These are phyloP conservation scores for Antennarius striatus DNA, from an alignment of 2,113 vertebrate species.

Conservation along the genomic window DNA sequence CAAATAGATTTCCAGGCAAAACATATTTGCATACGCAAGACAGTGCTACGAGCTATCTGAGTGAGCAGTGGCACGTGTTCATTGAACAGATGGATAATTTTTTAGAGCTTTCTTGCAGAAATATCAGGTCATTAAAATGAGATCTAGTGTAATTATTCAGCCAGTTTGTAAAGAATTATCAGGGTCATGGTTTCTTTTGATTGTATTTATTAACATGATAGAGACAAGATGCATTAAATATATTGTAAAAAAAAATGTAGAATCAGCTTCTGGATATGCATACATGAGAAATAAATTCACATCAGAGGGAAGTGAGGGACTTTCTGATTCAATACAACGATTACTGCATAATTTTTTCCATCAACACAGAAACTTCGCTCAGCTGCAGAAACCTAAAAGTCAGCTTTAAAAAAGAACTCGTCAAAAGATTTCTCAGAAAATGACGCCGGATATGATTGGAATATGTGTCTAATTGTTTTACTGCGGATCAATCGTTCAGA, in stretches of 20 bases:
- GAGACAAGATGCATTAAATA: neutral
- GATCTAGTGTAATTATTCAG: conserved; percentile 60
- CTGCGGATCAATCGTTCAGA: too few relatives aligned
- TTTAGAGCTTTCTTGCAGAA: conserved; percentile 78
- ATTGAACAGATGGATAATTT: conserved; percentile 79
- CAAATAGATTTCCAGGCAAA: conserved; percentile 87
- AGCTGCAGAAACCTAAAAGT: neutral
- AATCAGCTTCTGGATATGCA: neutral
- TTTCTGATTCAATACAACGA: neutral
- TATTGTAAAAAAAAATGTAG: neutral
- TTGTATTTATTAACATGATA: neutral
- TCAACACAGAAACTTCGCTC: neutral
- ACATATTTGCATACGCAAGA: conserved; percentile 84
- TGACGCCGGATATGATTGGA: neutral
- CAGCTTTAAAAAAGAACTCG: too few relatives aligned
- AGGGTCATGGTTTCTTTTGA: conserved; percentile 7
- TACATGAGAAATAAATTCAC: too few relatives aligned
- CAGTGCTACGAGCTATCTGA: conserved; percentile 78
- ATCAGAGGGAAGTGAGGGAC: too few relatives aligned
- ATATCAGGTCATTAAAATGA: conserved; percentile 75
- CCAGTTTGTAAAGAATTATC: conserved; percentile 33
- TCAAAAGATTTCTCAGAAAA: too few relatives aligned
- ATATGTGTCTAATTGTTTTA: too few relatives aligned
- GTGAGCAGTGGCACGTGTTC: conserved; percentile 74
- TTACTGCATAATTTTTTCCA: too few relatives aligned